phyloP scores from a whole-genome alignment of 30 jellyfish, hydroid and myxozoan genomes.

The Pelagia noctiluca region DNA sequence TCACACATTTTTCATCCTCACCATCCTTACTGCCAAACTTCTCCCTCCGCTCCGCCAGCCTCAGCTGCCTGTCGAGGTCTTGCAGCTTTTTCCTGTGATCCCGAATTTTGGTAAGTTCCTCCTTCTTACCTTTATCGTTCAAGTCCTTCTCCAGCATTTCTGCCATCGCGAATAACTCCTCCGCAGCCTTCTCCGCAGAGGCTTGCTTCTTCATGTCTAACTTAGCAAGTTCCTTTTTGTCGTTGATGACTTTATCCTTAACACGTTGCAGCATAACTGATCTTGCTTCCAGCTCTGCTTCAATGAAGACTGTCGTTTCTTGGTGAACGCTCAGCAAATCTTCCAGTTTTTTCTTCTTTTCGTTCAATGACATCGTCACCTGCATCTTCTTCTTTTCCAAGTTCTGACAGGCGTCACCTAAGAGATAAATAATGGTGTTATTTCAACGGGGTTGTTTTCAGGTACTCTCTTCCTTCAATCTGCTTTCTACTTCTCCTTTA shows the following conservation, averaged over 20 bases:
- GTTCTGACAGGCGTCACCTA: constrained; percentile 77
- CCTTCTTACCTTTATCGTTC: constrained; percentile 89
- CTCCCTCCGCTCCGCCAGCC: constrained; percentile 90
- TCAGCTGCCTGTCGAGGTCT: constrained; percentile 88
- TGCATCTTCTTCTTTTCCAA: constrained; percentile 77
- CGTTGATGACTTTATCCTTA: constrained; percentile 87
- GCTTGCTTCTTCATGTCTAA: constrained; percentile 92
- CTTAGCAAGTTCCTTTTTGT: constrained; percentile 87
- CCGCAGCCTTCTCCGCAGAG: constrained; percentile 86
- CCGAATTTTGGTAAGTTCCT: constrained; percentile 79
- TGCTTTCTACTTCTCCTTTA: too few species aligned
- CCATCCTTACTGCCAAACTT: constrained; percentile 79
- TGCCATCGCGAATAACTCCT: constrained; percentile 92
- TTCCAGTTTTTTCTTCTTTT: constrained; percentile 77
- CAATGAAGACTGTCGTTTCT: constrained; percentile 89
- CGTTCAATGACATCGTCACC: constrained; percentile 38
- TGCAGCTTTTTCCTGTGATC: constrained; percentile 88
- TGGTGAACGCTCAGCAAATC: constrained; percentile 84
- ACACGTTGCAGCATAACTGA: constrained; percentile 75
- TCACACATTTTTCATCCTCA: constrained; percentile 76
- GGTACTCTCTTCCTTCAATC: too few species aligned
- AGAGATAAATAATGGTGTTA: too few species aligned
- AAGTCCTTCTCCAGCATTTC: constrained; percentile 92
- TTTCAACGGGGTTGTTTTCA: too few species aligned
- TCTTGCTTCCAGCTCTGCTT: constrained; percentile 93